phyloP scores from a whole-genome alignment of 2,797 vertebrate genomes.

The Microctenopoma stevenorrisi region DNA sequence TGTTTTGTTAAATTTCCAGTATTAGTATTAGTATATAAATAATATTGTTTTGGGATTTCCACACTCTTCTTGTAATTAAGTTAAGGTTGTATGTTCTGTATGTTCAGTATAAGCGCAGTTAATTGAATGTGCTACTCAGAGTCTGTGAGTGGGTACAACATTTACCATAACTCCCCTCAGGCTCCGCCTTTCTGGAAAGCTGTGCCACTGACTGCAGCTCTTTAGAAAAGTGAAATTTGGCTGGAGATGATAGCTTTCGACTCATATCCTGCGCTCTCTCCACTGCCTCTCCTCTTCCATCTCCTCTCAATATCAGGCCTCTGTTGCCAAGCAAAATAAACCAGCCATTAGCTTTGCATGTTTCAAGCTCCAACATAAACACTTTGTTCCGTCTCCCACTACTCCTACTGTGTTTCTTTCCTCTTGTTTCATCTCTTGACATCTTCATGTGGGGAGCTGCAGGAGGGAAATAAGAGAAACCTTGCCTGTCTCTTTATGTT shows the following conservation, averaged over 20 bases:
- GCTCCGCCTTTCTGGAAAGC: background rate
- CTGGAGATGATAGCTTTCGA: constrained; percentile 52
- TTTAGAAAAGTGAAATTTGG: constrained; percentile 59
- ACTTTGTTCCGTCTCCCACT: constrained; percentile 45
- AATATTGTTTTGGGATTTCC: background rate
- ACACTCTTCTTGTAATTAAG: background rate
- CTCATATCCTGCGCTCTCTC: constrained; percentile 51
- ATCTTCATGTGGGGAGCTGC: constrained; percentile 58
- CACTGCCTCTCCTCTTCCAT: constrained; percentile 25
- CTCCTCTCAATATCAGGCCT: constrained; percentile 47
- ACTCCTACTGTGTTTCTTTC: constrained; percentile 6
- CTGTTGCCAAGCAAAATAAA: constrained; percentile 72
- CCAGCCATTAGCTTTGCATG: constrained; percentile 55
- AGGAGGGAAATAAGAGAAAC: constrained; percentile 42
- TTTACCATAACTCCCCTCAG: constrained; percentile 50
- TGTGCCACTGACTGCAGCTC: constrained; percentile 11
- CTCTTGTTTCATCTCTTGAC: constrained; percentile 49
- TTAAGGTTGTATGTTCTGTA: constrained; percentile 1
- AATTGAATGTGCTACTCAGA: constrained; percentile 13
- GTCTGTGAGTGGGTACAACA: constrained; percentile 39
- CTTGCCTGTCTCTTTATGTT: constrained; percentile 30
- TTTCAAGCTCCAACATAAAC: constrained; percentile 60
- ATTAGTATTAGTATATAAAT: background rate
- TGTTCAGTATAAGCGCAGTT: constrained; percentile 1
- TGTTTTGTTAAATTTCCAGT: too few species aligned